A percentile compares a stretch with the other conserved stretches of the same genome.
phyloP scores from a whole-genome alignment of 2,113 vertebrate species.

The Lutjanus erythropterus region DNA sequence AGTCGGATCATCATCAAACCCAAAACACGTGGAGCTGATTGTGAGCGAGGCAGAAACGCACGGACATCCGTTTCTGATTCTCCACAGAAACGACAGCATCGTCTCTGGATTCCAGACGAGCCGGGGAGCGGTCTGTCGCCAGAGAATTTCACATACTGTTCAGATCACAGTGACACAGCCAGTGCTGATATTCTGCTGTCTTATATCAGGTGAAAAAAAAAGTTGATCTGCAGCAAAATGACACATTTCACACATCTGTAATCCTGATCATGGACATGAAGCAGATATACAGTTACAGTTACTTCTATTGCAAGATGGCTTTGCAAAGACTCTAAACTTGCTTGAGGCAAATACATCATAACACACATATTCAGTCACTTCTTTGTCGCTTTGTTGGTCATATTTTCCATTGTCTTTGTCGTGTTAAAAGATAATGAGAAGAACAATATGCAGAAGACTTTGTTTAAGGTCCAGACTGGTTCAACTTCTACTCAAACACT shows the following conservation, averaged over 20 bases:
- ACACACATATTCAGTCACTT: neutral
- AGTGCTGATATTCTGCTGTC: neutral
- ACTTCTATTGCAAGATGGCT: too few species aligned
- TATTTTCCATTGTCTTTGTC: too few species aligned
- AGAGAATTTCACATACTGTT: neutral
- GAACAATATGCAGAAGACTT: too few species aligned
- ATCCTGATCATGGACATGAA: neutral
- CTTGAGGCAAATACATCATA: neutral
- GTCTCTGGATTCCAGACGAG: slow-evolving; percentile 11
- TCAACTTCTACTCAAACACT: too few species aligned
- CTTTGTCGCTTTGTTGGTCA: too few species aligned
- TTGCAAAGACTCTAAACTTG: too few species aligned
- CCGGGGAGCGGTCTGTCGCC: neutral
- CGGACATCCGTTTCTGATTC: neutral
- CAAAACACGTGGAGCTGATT: neutral
- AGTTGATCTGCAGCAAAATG: too few species aligned
- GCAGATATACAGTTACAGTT: too few species aligned
- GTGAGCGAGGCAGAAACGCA: neutral
- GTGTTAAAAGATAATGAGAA: too few species aligned
- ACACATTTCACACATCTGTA: neutral
- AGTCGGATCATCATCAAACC: neutral
- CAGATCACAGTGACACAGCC: neutral
- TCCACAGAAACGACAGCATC: neutral
- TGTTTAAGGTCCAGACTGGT: too few species aligned
- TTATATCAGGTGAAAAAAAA: neutral